phyloP scores from a whole-genome alignment of 2,888 invertebrate species.

The Tetranychus truncatus region DNA sequence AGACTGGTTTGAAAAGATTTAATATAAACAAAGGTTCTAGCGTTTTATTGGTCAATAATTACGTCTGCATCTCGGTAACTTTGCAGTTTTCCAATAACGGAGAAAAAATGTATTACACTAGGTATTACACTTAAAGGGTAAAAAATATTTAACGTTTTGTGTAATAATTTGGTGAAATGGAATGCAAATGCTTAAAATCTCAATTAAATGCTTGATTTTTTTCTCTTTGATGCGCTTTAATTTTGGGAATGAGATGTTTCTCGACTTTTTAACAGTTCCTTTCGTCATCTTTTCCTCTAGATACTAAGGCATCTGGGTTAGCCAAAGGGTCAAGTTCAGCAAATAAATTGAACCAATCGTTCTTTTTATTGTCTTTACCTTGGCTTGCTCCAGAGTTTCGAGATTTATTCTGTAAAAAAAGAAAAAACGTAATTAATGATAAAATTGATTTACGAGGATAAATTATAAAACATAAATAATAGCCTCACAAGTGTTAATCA shows the following conservation, averaged over 20 bases:
- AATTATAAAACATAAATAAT: background rate
- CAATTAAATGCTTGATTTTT: no score
- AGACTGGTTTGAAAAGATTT: no score
- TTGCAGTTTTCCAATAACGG: no score
- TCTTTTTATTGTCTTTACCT: background rate
- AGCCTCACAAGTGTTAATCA: background rate
- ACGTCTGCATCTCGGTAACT: no score
- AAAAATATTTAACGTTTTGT: background rate
- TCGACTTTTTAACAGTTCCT: slow-evolving; percentile 24
- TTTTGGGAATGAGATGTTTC: background rate
- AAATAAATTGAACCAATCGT: slow-evolving; percentile 65
- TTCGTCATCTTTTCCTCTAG: slow-evolving; percentile 29
- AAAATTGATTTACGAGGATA: background rate
- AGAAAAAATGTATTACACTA: background rate
- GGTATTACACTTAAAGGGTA: background rate
- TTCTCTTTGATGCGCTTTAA: background rate
- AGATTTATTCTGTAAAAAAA: background rate
- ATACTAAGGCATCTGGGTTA: slow-evolving; percentile 49
- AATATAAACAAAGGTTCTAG: no score
- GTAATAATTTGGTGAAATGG: background rate
- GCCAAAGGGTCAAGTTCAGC: slow-evolving; percentile 78
- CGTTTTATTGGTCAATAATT: no score
- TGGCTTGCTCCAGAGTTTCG: background rate
- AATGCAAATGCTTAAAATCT: background rate
- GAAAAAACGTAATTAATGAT: background rate